phyloP scores from a whole-genome alignment of 2,797 vertebrate species.

The Potorous gilbertii region DNA sequence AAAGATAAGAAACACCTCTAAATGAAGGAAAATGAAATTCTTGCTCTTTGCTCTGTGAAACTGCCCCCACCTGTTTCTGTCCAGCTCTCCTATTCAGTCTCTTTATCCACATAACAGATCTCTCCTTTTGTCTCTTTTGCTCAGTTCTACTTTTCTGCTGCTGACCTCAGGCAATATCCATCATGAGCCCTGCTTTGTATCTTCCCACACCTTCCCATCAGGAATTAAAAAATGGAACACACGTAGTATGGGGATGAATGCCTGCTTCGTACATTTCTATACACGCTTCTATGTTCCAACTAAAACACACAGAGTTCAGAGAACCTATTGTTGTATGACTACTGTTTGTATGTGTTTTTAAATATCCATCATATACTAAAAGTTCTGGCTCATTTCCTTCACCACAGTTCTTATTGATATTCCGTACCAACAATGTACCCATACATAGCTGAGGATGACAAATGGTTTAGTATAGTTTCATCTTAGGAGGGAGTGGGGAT shows the following conservation, averaged over 20 bases:
- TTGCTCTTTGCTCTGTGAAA: neutral
- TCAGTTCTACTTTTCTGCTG: constrained; percentile 1
- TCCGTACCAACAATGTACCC: neutral
- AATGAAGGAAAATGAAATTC: neutral
- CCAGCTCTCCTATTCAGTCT: neutral
- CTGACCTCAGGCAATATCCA: neutral
- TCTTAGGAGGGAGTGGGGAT: neutral
- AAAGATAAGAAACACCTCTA: constrained; percentile 4
- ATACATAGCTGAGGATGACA: neutral
- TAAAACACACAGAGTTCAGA: constrained; percentile 30
- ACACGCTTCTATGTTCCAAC: constrained; percentile 12
- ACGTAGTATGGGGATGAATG: neutral
- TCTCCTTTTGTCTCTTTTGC: neutral
- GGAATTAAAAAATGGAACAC: neutral
- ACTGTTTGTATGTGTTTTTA: constrained; percentile 48
- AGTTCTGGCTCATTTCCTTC: constrained; percentile 7
- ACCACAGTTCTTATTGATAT: constrained; percentile 22
- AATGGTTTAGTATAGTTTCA: neutral
- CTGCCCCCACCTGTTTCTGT: neutral
- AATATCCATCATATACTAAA: constrained; percentile 18
- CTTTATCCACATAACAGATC: neutral
- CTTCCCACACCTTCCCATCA: neutral
- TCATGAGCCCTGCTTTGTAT: neutral
- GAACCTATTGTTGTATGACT: neutral
- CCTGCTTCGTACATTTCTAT: neutral